Evolutionary conservation across 1,140 invertebrate species (phyloP).

Genomic region (Megalonaias nervosa): DNA sequence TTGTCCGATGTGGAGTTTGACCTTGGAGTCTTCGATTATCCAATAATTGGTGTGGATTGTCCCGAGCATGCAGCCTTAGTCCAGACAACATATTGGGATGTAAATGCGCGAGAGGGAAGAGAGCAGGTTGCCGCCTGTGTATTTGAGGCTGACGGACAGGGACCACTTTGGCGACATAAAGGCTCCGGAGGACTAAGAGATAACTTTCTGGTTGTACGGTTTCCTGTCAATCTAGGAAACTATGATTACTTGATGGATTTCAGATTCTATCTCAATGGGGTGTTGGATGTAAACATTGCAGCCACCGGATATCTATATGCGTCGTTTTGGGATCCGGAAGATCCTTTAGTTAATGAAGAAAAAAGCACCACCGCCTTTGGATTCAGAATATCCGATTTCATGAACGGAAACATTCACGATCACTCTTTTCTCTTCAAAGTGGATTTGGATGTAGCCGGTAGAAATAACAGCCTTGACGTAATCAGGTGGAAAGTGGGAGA

Average conservation of each 20-base stretch:
- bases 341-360: constrained; percentile 7
- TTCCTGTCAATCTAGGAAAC: constrained; percentile 31
- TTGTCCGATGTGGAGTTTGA: constrained; percentile 15
- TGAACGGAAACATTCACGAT: constrained; percentile 27
- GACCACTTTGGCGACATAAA: constrained; percentile 22
- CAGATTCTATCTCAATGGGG: constrained; percentile 17
- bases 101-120: not conserved
- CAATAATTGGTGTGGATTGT: constrained; percentile 31
- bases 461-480: constrained; percentile 22
- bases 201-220: constrained; percentile 26
- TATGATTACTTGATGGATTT: constrained; percentile 33
- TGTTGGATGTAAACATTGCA: constrained; percentile 16
- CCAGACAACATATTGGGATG: not conserved
- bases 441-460: constrained; percentile 25
- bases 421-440: constrained; percentile 30
- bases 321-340: constrained; percentile 26
- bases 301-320: constrained; percentile 33
- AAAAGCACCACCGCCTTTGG: constrained; percentile 16
- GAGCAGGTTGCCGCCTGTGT: constrained; percentile 12
- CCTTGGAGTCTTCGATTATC: constrained; percentile 17
- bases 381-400: constrained; percentile 21
- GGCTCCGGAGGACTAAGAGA: constrained; percentile 8
- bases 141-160: constrained; percentile 29
- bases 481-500: constrained; percentile 15
- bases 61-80: constrained; percentile 10